These are phyloP conservation scores for Frieseomelitta varia DNA, from an alignment of 1,140 invertebrate genomes.

Conservation along the genomic window DNA sequence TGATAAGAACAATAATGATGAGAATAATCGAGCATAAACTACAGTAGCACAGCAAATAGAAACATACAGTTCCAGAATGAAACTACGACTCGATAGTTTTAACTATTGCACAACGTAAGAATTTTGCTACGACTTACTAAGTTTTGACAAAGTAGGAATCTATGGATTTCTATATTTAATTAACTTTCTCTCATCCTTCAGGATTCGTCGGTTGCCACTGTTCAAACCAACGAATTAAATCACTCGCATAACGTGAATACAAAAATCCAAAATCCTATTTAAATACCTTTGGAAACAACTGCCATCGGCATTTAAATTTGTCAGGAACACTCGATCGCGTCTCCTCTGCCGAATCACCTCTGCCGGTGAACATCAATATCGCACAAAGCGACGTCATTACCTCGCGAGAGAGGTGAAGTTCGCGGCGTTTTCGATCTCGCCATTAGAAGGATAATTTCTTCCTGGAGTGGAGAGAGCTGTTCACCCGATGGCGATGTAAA, in stretches of 20 bases:
- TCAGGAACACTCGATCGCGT: background rate
- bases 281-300: background rate
- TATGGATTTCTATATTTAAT: no score
- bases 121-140: no score
- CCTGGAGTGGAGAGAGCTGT: background rate
- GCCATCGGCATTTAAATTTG: background rate
- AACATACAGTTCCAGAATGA: no score
- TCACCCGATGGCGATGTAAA: background rate
- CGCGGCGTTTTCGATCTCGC: background rate
- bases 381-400: background rate
- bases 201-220: no score
- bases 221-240: background rate
- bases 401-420: background rate
- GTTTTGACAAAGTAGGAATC: no score
- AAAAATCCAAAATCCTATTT: background rate
- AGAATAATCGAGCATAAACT: no score
- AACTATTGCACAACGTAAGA: no score
- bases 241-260: background rate
- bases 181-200: no score
- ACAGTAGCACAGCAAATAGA: no score
- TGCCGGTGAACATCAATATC: background rate
- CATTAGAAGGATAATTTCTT: constrained; percentile 31
- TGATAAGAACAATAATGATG: no score
- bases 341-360: background rate
- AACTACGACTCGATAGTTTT: no score